Percentiles rank a stretch among this genome's conserved stretches.
Conservation (phyloP, 1,140 invertebrate genomes). For the Paracyclopina nana region DNA sequence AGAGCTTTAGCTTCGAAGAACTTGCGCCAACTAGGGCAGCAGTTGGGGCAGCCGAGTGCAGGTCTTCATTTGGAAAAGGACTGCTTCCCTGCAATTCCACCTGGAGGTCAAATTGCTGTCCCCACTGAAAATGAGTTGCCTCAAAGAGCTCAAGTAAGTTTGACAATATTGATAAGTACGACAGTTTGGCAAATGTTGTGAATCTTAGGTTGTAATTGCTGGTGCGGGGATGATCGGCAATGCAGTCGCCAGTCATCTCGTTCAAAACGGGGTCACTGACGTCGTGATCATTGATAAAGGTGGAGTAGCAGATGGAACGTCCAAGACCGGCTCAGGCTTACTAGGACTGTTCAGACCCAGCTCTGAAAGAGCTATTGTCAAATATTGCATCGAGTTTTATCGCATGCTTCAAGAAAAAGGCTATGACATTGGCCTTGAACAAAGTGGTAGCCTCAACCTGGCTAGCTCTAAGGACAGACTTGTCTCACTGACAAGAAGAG, state of each 20-base stretch:
- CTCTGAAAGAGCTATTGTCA: constrained; percentile 35
- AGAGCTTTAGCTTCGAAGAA: no score
- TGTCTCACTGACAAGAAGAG: constrained; percentile 1
- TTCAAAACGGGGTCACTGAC: constrained; percentile 39
- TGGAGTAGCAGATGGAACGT: constrained; percentile 41
- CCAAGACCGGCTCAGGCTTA: constrained; percentile 42
- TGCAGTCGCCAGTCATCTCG: constrained; percentile 44
- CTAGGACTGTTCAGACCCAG: constrained; percentile 39
- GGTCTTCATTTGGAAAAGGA: no score
- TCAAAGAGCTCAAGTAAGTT: no score
- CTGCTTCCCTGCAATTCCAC: no score
- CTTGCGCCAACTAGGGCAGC: no score
- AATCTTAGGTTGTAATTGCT: constrained; percentile 39
- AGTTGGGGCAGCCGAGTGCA: no score
- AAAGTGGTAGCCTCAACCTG: constrained; percentile 14
- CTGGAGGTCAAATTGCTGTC: no score
- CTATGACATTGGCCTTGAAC: constrained; percentile 32
- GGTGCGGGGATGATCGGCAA: constrained; percentile 42
- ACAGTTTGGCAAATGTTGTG: no score
- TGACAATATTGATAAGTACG: no score
- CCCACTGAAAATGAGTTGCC: no score
- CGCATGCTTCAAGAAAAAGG: constrained; percentile 37
- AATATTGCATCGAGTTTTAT: constrained; percentile 41
- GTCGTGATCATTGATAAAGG: constrained; percentile 41
- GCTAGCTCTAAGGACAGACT: background rate